Conservation (phyloP, 2,113 vertebrate species). For the Terrapene triunguis region DNA sequence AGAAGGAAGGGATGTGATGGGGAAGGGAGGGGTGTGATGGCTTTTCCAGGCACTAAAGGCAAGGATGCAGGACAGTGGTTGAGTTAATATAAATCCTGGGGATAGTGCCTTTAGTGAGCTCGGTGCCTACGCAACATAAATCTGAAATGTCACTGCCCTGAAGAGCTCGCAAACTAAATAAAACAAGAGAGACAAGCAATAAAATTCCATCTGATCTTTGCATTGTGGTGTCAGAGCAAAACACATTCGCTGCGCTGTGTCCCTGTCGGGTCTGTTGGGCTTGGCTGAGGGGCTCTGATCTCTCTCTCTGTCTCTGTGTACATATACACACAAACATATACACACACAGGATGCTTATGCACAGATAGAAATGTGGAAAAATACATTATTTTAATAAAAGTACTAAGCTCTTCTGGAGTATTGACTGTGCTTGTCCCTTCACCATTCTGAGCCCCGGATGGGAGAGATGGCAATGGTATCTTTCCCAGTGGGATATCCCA, state of each 20-base stretch:
- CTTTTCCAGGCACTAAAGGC: background rate
- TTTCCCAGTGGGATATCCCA: background rate
- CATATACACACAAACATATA: accelerated
- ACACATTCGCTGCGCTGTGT: too few species aligned
- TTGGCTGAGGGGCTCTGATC: background rate
- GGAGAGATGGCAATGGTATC: background rate
- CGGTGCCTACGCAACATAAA: background rate
- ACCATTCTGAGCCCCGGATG: background rate
- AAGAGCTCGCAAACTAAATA: background rate
- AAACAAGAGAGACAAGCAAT: background rate
- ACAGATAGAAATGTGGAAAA: background rate
- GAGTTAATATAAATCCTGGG: background rate
- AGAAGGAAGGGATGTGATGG: background rate
- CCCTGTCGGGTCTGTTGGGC: background rate
- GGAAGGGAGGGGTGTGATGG: background rate
- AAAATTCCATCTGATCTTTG: background rate
- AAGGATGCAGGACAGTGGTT: background rate
- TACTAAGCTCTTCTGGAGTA: background rate
- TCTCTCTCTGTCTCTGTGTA: background rate
- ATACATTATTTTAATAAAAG: background rate
- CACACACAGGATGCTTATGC: background rate
- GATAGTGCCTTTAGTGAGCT: background rate
- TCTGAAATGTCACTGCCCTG: background rate
- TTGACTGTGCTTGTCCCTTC: background rate
- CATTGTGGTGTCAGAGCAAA: background rate